Percentiles rank a stretch among this genome's conserved stretches.
phyloP scores from a whole-genome alignment of 2,113 vertebrate species.

The Callocephalon fimbriatum region DNA sequence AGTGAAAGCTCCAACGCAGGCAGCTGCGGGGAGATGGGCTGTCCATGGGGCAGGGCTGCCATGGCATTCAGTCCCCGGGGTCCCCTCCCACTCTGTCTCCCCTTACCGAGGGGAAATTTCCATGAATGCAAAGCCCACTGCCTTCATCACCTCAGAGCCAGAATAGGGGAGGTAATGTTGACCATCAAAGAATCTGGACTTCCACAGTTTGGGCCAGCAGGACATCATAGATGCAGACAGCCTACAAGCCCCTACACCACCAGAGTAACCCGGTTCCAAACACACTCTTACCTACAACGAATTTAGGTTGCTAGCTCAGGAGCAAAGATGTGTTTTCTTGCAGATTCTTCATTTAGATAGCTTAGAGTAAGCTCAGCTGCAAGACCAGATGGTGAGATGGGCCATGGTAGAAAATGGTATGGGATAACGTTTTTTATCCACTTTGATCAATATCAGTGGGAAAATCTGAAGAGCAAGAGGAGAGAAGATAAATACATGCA shows the following conservation, averaged over 20 bases:
- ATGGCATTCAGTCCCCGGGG: rapidly evolving
- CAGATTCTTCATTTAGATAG: slow-evolving; percentile 14
- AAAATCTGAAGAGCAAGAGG: slow-evolving; percentile 52
- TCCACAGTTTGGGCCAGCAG: neutral
- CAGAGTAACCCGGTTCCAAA: neutral
- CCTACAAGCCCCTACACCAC: neutral
- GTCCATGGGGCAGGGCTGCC: rapidly evolving
- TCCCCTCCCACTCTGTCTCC: neutral
- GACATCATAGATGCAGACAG: neutral
- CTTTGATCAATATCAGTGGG: slow-evolving; percentile 32
- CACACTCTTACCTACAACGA: neutral
- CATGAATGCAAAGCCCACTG: neutral
- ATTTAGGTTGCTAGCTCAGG: neutral
- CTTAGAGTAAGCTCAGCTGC: neutral
- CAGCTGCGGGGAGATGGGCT: neutral
- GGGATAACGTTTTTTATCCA: slow-evolving; percentile 40
- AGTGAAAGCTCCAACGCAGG: neutral
- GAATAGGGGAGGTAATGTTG: neutral
- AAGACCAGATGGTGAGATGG: neutral
- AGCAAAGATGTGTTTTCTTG: neutral
- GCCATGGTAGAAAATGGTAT: neutral
- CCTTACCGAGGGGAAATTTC: rapidly evolving
- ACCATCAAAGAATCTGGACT: neutral
- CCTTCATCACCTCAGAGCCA: neutral
- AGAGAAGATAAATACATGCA: slow-evolving; percentile 46